Evolutionary conservation across 2,113 vertebrate species (phyloP), one percentile per base, ranked within the genome.

Genomic region (Actenoides hombroni): DNA sequence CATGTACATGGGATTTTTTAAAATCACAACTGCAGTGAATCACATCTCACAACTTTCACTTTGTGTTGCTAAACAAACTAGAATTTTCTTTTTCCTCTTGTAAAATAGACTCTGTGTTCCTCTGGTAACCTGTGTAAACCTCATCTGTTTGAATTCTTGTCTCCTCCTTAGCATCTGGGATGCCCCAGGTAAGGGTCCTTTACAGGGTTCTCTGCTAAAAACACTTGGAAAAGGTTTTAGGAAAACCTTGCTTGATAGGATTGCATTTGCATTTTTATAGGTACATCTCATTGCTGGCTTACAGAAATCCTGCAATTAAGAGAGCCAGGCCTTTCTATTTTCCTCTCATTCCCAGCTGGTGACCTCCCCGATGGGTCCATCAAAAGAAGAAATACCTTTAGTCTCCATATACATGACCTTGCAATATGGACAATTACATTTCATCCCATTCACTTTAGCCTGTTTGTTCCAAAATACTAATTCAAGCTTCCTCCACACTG

Each of bases 231-330:
- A 85, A 64, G 1, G 1, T 25, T 88, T 79, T 48, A 40, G 59
- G 40, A 83, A 82, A 83, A 63, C 14, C 54, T 88, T 90, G 5
- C 20, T 35, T 83, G 25, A 18, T 60, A 57, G 39, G 35, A 64
- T 29, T 65, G 17, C 18, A 81, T 95, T 84, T 96, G 56, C 48
- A 53, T 94, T 92, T 92, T 94, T 74, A 83, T 37, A 57, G 63
- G 29, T 31, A 25, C 26, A 77, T 70, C 60, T 95, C 49, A 44
- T 18, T 90, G 16, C 69, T 92, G 73, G n/a, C 49, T 91, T 61
- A 18, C 3, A 81, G 60, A 40, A 2, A 77, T 49, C 44, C 85
- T 77, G 63, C 65, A 91, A 69, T 70, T 77, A 86, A 82, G 64
- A 57, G 35, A 78, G 11, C 4, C 46, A 86, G 14, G 44, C 9